Percentiles rank a stretch among this genome's conserved stretches.
Evolutionary conservation across 2,888 invertebrate species (phyloP).

Genomic region (Rhopalosiphum nymphaeae): DNA sequence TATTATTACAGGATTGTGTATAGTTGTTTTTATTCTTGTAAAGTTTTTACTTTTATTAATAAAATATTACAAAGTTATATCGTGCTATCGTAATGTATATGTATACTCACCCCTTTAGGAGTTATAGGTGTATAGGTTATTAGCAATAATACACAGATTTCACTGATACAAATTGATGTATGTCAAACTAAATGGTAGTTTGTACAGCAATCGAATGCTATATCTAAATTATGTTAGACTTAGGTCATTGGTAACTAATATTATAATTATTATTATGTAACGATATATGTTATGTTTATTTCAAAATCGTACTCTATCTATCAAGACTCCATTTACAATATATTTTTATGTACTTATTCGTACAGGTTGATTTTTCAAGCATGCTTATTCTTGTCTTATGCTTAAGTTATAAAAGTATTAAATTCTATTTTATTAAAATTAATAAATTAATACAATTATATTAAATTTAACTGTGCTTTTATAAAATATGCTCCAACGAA

Average conservation of each 20-base stretch:
- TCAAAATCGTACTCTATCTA: neutral
- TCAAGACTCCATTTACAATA: neutral
- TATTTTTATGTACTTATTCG: neutral
- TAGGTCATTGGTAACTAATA: neutral
- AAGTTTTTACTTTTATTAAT: neutral
- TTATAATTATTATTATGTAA: no score
- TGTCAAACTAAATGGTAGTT: neutral
- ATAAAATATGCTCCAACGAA: neutral
- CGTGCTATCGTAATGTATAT: neutral
- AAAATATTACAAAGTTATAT: neutral
- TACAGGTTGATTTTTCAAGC: neutral
- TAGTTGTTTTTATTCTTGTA: neutral
- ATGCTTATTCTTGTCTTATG: neutral
- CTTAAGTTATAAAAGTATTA: neutral
- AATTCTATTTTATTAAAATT: neutral
- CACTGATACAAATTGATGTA: neutral
- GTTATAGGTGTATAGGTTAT: neutral
- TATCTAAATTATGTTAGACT: neutral
- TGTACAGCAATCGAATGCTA: neutral
- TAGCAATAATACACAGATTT: neutral
- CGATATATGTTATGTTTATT: neutral
- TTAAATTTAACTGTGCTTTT: neutral
- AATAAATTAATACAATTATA: neutral
- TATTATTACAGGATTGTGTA: neutral
- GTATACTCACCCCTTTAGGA: neutral